A percentile compares a stretch with the other conserved stretches of the same genome.
Conservation (phyloP, 2,113 vertebrate species). For the Hemibagrus wyckioides region DNA sequence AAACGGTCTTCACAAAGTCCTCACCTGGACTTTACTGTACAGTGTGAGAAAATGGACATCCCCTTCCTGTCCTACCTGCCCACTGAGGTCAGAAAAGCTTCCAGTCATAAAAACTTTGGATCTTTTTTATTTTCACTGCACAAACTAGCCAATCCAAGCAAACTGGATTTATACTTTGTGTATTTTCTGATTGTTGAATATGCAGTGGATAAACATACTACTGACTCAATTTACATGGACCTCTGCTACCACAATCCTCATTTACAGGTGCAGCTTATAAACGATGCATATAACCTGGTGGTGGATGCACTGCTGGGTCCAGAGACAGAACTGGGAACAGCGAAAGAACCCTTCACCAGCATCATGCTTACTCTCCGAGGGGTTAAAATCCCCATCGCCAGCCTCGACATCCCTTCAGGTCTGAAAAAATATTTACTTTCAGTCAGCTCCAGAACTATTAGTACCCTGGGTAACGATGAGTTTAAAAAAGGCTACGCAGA, state of each 20-base stretch:
- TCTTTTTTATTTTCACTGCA: not conserved
- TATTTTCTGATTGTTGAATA: not conserved
- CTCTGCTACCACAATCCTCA: no score
- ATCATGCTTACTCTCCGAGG: conserved; percentile 72
- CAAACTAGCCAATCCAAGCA: not conserved
- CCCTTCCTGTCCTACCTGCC: conserved; percentile 83
- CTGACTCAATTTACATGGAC: not conserved
- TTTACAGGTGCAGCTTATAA: conserved; percentile 79
- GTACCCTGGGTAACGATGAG: not conserved
- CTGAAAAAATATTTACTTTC: not conserved
- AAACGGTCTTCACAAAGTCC: conserved; percentile 68
- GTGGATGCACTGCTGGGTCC: conserved; percentile 77
- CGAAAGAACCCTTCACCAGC: conserved; percentile 67
- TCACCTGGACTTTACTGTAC: conserved; percentile 76
- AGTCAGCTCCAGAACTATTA: not conserved
- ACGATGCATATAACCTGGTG: conserved; percentile 78
- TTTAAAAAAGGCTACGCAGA: no score
- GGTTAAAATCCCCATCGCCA: conserved; percentile 77
- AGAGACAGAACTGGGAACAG: conserved; percentile 53
- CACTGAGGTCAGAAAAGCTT: conserved; percentile 70
- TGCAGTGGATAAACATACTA: not conserved
- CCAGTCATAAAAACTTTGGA: not conserved
- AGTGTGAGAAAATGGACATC: conserved; percentile 86
- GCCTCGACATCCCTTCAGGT: conserved; percentile 84
- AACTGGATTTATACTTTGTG: not conserved